Evolutionary conservation across 2,113 vertebrate genomes (phyloP).

Genomic region (Paralichthys olivaceus): DNA sequence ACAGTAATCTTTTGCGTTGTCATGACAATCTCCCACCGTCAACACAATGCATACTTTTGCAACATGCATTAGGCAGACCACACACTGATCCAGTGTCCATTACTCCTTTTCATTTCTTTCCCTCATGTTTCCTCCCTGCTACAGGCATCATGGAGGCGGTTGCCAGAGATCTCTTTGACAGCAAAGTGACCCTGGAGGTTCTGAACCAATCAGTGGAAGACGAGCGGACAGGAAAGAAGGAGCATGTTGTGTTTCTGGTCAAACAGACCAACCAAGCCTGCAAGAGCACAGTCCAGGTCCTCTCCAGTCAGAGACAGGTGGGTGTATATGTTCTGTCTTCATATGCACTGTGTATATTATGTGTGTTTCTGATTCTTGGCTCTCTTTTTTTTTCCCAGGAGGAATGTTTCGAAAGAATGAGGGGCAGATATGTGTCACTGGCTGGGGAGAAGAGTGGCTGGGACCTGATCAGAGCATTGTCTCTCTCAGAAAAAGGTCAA

Average conservation of each 20-base stretch:
- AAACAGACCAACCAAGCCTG: slow-evolving; percentile 62
- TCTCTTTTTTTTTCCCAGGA: slow-evolving; percentile 17
- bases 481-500: slow-evolving; percentile 82
- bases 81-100: neutral
- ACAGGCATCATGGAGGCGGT: slow-evolving; percentile 83
- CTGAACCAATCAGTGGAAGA: slow-evolving; percentile 79
- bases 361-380: neutral
- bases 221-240: slow-evolving; percentile 82
- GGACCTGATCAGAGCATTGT: slow-evolving; percentile 76
- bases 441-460: slow-evolving; percentile 74
- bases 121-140: neutral
- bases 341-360: neutral
- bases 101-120: neutral
- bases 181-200: slow-evolving; percentile 78
- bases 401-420: slow-evolving; percentile 69
- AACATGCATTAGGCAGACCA: too few relatives aligned
- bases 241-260: slow-evolving; percentile 84
- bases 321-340: neutral
- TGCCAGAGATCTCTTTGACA: slow-evolving; percentile 84
- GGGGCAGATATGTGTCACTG: slow-evolving; percentile 57
- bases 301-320: neutral
- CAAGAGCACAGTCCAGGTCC: neutral
- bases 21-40: too few relatives aligned
- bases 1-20: too few relatives aligned
- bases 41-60: too few relatives aligned